phyloP scores from a whole-genome alignment of 2,113 vertebrate species.

The Myiozetetes cayanensis region DNA sequence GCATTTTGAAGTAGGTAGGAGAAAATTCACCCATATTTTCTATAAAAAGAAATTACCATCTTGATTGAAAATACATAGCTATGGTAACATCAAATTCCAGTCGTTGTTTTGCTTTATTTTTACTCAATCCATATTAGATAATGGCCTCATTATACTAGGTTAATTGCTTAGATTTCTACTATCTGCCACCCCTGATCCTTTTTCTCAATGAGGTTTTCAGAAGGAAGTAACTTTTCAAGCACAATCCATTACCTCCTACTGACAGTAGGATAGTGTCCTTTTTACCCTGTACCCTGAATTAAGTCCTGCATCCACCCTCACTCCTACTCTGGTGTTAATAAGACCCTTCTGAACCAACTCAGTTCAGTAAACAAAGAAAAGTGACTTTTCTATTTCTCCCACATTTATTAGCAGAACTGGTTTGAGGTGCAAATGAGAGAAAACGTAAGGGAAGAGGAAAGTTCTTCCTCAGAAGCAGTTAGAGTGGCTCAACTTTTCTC shows the following conservation, averaged over 20 bases:
- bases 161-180: background rate
- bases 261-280: background rate
- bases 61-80: background rate
- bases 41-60: background rate
- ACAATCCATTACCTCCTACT: background rate
- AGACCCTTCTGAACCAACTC: background rate
- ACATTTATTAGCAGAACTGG: background rate
- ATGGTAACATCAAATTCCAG: background rate
- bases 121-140: background rate
- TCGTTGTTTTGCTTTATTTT: background rate
- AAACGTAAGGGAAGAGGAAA: background rate
- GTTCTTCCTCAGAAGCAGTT: background rate
- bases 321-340: background rate
- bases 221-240: background rate
- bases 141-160: background rate
- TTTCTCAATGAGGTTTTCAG: background rate
- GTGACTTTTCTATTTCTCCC: background rate
- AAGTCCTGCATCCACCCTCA: background rate
- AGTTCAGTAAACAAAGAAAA: background rate
- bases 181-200: background rate
- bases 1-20: background rate
- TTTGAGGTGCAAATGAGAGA: background rate
- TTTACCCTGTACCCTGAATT: accelerated
- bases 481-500: background rate
- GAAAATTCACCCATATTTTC: background rate